phyloP scores from a whole-genome alignment of 2,888 invertebrate species.

The Metellina segmentata region DNA sequence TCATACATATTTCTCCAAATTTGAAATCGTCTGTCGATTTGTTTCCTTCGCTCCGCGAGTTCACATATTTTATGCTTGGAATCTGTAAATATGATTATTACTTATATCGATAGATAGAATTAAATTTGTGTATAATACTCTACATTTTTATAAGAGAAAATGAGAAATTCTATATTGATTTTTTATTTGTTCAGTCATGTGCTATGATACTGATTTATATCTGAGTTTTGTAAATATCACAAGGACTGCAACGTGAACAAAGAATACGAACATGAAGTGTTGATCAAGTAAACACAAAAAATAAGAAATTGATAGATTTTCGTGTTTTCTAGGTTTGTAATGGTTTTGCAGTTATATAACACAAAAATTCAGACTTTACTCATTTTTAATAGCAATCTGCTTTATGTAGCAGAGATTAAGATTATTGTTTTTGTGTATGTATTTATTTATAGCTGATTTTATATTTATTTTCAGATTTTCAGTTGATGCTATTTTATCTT shows the following conservation, averaged over 20 bases:
- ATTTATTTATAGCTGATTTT: not conserved
- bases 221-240: not conserved
- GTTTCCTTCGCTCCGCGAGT: not conserved
- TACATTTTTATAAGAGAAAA: not conserved
- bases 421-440: not conserved
- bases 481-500: not conserved
- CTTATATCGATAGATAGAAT: not conserved
- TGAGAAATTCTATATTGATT: not conserved
- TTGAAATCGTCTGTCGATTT: not conserved
- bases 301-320: not conserved
- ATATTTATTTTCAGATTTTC: not conserved
- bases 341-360: not conserved
- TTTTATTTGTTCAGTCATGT: not conserved
- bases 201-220: not conserved
- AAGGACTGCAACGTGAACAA: not conserved
- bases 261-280: not conserved
- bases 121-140: not conserved
- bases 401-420: not conserved
- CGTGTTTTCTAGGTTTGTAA: not conserved
- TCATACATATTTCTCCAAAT: not conserved
- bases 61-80: not conserved
- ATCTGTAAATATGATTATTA: not conserved
- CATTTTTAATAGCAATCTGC: not conserved
- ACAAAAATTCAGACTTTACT: not conserved
- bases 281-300: not conserved